Percentiles rank a stretch among this genome's conserved stretches.
Conservation (phyloP, 2,888 invertebrate genomes). For the Drosophila lacicola region DNA sequence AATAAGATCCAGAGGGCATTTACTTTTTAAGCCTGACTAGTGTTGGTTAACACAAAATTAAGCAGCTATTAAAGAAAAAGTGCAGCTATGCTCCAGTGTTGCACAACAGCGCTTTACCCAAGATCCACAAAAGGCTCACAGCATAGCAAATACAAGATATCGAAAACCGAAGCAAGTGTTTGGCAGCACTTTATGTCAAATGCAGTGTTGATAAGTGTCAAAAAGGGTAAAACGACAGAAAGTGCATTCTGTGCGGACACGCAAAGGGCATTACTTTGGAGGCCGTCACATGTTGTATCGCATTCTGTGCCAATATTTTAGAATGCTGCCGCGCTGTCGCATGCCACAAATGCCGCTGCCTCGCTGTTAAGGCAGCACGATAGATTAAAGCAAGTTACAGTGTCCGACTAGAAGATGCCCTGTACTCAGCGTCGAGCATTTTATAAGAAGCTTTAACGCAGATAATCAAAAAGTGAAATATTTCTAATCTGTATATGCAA, state of each 20-base stretch:
- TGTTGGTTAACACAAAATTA: no score
- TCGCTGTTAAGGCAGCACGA: neutral
- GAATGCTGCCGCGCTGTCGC: slow-evolving; percentile 24
- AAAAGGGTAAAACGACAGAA: neutral
- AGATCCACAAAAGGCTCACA: no score
- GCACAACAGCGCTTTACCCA: no score
- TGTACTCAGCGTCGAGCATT: neutral
- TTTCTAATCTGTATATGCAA: neutral
- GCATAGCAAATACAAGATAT: no score
- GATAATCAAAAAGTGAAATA: neutral
- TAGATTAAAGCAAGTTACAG: neutral
- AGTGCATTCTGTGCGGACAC: slow-evolving; percentile 6
- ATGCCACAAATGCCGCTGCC: slow-evolving; percentile 10
- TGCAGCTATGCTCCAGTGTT: no score
- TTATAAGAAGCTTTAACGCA: neutral
- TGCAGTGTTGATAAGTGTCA: slow-evolving; percentile 26
- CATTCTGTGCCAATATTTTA: slow-evolving; percentile 32
- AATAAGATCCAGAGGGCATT: no score
- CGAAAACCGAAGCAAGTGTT: neutral
- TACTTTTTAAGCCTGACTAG: no score
- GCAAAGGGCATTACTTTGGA: neutral
- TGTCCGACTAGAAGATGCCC: neutral
- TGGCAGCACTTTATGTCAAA: neutral
- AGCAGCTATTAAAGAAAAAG: no score
- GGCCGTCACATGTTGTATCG: neutral